phyloP scores from a whole-genome alignment of 2,888 invertebrate genomes.

The Globia sparganii region DNA sequence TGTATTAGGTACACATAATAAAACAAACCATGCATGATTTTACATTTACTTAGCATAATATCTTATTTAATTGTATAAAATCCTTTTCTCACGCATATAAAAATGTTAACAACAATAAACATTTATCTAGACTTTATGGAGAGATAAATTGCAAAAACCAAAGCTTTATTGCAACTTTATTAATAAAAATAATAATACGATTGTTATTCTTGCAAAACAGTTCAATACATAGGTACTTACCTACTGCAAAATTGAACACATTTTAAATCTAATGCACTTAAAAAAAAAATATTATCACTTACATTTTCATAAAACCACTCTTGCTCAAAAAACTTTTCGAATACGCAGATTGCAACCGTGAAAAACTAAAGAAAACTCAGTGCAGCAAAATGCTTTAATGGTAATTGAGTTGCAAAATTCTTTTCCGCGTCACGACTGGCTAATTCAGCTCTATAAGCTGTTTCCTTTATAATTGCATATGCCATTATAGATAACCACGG shows the following conservation, averaged over 20 bases:
- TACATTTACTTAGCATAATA: background rate
- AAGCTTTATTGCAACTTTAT: background rate
- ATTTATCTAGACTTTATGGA: background rate
- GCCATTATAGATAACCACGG: background rate
- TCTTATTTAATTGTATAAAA: too few relatives aligned
- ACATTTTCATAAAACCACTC: too few relatives aligned
- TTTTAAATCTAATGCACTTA: background rate
- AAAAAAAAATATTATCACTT: background rate
- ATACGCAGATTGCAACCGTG: background rate
- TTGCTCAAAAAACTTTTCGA: background rate
- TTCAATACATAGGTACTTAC: background rate
- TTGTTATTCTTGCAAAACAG: constrained; percentile 4
- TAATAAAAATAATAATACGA: background rate
- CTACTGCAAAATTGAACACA: background rate
- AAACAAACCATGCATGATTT: too few relatives aligned
- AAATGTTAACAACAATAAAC: constrained; percentile 3
- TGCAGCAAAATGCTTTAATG: background rate
- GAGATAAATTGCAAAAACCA: background rate
- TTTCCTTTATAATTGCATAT: background rate
- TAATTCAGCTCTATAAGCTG: background rate
- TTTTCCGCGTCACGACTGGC: constrained; percentile 18
- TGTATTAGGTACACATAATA: too few relatives aligned
- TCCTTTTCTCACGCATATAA: background rate
- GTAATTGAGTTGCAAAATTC: background rate
- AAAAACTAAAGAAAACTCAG: constrained; percentile 16